Conservation (phyloP, 2,888 invertebrate species). For the Galerucella pusilla region DNA sequence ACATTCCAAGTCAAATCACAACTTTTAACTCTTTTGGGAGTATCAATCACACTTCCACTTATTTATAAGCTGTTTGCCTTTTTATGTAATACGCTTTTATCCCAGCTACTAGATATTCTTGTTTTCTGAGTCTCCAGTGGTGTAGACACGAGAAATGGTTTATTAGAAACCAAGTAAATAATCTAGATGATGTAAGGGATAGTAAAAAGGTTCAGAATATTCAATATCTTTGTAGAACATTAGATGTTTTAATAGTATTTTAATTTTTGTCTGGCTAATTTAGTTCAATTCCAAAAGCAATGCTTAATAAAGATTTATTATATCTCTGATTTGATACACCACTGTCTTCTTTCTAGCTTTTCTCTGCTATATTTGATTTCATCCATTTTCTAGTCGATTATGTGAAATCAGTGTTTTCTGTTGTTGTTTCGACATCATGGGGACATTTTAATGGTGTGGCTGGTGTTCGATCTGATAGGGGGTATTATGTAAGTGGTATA, state of each 20-base stretch:
- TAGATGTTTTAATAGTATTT: too few relatives aligned
- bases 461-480: slow-evolving; percentile 23
- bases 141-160: slow-evolving; percentile 6
- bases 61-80: slow-evolving; percentile 28
- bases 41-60: slow-evolving; percentile 21
- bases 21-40: not conserved
- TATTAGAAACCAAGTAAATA: not conserved
- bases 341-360: not conserved
- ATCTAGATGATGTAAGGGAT: not conserved
- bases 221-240: too few relatives aligned
- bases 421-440: slow-evolving; percentile 16
- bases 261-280: too few relatives aligned
- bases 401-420: slow-evolving; percentile 48
- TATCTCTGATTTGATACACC: not conserved
- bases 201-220: not conserved
- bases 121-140: slow-evolving; percentile 8
- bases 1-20: slow-evolving; percentile 28
- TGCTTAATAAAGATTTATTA: not conserved
- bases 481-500: slow-evolving; percentile 13
- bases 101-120: slow-evolving; percentile 12
- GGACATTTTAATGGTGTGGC: slow-evolving; percentile 38
- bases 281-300: too few relatives aligned
- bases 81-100: slow-evolving; percentile 27
- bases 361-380: not conserved
- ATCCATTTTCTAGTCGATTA: slow-evolving; percentile 34